Base-by-base conservation (phyloP, 1,140 invertebrate species). In the Camponotus vicinus region DNA sequence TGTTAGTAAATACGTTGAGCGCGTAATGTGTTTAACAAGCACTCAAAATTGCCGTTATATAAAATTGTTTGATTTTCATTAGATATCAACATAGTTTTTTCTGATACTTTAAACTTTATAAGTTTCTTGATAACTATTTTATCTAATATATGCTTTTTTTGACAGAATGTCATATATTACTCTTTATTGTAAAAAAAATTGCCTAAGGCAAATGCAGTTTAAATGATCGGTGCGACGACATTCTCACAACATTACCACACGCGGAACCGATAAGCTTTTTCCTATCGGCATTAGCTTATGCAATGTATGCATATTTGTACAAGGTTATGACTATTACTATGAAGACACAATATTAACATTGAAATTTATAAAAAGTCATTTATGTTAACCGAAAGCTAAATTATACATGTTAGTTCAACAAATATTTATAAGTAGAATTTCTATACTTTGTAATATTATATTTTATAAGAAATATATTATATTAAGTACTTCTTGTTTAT, bases 181-280 rank as follows among this genome's bases (percentile, higher is more conserved):
- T 21, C 13, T 66, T 3, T 18, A 42, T 49, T 64, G 37, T 63
- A 18, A 13, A 55, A 0, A 27, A 67, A 79, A 21, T 27, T 27
- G 21, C 8, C 3, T 55, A 77, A 15, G 32, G 3, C 11, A 69
- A 80, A 69, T 15, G 34, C 2, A 21, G 13, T 69, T 55, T 64
- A 27, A 69, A 55, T 3, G 13, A 42, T 57, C 27, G 15, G 49
- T n/a, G 7, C 49, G 59, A 63, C 21, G 64, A 69, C 34, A 59
- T 59, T 49, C 73, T 78, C 18, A 42, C 27, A 21, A 21, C 32
- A n/a, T 15, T 80, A 67, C 40, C 45, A 7, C 8, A 69, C 13
- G 8, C 64, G 63, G 64, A 80, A 80, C 9, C 63, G 77, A 80
- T 80, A 80, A 69, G 64, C 34, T 34, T 79, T 21, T 80, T 80